These are phyloP conservation scores for Operophtera brumata DNA, from an alignment of 2,888 invertebrate genomes.

Conservation along the genomic window DNA sequence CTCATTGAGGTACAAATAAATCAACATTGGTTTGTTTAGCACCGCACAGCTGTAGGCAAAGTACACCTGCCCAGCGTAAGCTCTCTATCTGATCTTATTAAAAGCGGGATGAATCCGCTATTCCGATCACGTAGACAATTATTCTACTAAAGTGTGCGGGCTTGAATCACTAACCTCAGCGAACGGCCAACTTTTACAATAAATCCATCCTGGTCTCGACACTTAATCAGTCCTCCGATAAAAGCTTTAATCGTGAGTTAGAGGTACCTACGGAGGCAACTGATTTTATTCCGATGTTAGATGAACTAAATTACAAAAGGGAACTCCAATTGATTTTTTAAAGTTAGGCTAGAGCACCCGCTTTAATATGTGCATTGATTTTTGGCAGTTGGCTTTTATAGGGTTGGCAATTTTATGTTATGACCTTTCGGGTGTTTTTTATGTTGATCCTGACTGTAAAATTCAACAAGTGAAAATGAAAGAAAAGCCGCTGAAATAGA, in stretches of 20 bases:
- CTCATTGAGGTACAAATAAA: conserved; percentile 1
- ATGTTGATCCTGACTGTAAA: conserved; percentile 1
- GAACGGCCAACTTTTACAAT: conserved; percentile 80
- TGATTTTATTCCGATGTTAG: conserved; percentile 58
- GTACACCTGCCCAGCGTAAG: conserved; percentile 52
- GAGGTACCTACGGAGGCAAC: conserved; percentile 59
- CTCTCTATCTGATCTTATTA: conserved; percentile 77
- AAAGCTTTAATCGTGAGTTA: conserved; percentile 78
- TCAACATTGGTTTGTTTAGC: conserved; percentile 2
- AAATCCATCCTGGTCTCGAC: conserved; percentile 78
- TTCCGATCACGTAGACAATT: conserved; percentile 81
- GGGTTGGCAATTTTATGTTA: conserved; percentile 5
- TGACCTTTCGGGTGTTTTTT: conserved; percentile 9
- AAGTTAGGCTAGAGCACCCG: conserved; percentile 25
- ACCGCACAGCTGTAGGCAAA: conserved; percentile 18
- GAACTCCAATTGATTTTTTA: conserved; percentile 41
- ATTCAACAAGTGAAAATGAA: conserved; percentile 2
- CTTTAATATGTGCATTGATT: conserved; percentile 8
- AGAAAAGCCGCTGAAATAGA: too few relatives aligned
- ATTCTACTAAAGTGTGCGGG: conserved; percentile 78
- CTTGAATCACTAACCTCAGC: conserved; percentile 78
- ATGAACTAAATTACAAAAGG: conserved; percentile 57
- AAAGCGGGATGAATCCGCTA: conserved; percentile 63
- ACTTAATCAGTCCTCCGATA: conserved; percentile 79
- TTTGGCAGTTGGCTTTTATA: conserved; percentile 12